Conservation (phyloP, 64 coral and sea anemone genomes). For the Actinia equina region DNA sequence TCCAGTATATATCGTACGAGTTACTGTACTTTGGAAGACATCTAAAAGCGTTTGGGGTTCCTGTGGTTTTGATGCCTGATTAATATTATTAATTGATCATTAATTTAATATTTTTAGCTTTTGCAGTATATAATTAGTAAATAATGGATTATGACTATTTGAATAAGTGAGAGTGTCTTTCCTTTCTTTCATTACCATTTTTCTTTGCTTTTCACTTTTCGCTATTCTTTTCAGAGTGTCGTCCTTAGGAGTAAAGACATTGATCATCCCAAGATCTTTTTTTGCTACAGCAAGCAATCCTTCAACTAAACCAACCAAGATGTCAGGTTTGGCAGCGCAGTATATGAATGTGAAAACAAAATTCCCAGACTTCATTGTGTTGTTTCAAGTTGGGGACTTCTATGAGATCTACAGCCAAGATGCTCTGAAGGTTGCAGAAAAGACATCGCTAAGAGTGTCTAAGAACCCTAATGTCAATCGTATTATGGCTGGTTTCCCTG, state of each 20-base stretch:
- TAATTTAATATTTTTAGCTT: background rate
- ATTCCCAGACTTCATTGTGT: slow-evolving; percentile 80
- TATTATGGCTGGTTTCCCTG: slow-evolving; percentile 90
- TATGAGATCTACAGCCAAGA: slow-evolving; percentile 91
- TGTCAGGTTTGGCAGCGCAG: slow-evolving; percentile 64
- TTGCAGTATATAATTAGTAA: background rate
- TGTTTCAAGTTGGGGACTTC: slow-evolving; percentile 91
- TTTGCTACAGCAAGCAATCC: background rate
- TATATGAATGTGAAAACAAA: slow-evolving; percentile 63
- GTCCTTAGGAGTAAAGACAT: background rate
- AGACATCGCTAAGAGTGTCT: slow-evolving; percentile 67
- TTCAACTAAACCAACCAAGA: slow-evolving; percentile 24
- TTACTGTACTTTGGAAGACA: too few relatives aligned
- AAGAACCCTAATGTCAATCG: slow-evolving; percentile 80
- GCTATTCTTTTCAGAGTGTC: background rate
- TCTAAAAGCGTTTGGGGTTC: background rate
- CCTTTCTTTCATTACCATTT: background rate
- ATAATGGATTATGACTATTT: background rate
- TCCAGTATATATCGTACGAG: too few relatives aligned
- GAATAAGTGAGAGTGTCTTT: background rate
- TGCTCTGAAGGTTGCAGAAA: slow-evolving; percentile 83
- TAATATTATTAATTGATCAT: background rate
- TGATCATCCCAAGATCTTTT: background rate
- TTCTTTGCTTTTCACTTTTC: too few relatives aligned
- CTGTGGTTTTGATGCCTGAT: background rate